Evolutionary conservation across 2,113 vertebrate species (phyloP), one percentile per base, ranked within the genome.

Genomic region (Triplophysa rosa): DNA sequence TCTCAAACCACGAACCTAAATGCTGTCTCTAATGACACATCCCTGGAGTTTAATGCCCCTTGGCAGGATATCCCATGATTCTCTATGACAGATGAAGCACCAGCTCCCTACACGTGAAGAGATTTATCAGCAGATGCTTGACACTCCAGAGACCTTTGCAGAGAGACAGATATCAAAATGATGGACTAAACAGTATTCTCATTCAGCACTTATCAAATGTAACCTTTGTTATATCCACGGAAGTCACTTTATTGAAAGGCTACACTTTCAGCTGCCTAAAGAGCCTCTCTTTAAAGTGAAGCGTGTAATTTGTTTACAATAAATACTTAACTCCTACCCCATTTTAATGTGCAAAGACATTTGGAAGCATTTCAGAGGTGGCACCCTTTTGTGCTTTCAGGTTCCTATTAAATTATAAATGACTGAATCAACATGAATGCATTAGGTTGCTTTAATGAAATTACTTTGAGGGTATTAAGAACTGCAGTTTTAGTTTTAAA

Each of bases 1-100:
- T 37, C 33, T 37, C 33, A 37, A 23, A 81, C 47, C 40, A 81
- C 47, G 52, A 73, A 73, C 29, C 26, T 24, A 56, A 61, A 59
- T 29, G 21, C 83, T 33, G 75, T 45, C 78, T 49, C 67, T 80
- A 84, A 82, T 73, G 82, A 81, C 82, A 61, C 88, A 75, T 92
- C 89, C 70, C 80, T 90, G 81, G 88, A 81, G 67, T 92, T 92
- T 92, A 88, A 91, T 86, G 84, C 94, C 89, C 90, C 83, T 87
- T 89, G 87, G 86, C 92, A 85, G 90, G 88, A 85, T 88, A 90
- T 89, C 89, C 92, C 88, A 77, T 94, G 94, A 95, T 95, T 94
- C 94, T 85, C 92, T 90, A 70, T 86, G 95, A 95, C 96, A 98
- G 95, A 95, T 97, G 96, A 96, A 92, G 89, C 90, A 87, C 94